Conservation (phyloP, 1,140 invertebrate species). For the Piezodorus guildinii region DNA sequence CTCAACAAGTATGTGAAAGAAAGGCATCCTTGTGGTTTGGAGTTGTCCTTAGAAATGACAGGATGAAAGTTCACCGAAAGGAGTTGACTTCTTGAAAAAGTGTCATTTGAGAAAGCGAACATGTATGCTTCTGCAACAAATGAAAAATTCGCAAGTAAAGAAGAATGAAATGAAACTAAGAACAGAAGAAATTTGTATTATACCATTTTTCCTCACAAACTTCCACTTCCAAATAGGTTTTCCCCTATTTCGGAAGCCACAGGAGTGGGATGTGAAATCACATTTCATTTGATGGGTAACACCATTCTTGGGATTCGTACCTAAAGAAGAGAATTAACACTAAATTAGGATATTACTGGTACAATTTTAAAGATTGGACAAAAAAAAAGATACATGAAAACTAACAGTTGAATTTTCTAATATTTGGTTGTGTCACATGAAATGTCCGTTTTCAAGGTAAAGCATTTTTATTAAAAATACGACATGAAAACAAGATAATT, state of each 20-base stretch:
- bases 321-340: neutral
- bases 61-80: neutral
- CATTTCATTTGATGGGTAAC: conserved; percentile 30
- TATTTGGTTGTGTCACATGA: too few relatives aligned
- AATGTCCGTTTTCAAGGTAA: too few relatives aligned
- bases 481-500: too few relatives aligned
- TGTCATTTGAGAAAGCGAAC: neutral
- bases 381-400: too few relatives aligned
- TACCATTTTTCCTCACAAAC: conserved; percentile 27
- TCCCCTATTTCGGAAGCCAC: conserved; percentile 30
- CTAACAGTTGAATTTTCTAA: too few relatives aligned
- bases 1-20: neutral
- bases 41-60: neutral
- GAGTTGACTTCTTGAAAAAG: neutral
- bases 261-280: conserved; percentile 28
- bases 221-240: conserved; percentile 30
- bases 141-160: too few relatives aligned
- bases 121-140: neutral
- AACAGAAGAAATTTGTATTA: too few relatives aligned
- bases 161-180: too few relatives aligned
- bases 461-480: too few relatives aligned
- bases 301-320: neutral
- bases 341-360: too few relatives aligned
- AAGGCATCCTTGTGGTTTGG: neutral
- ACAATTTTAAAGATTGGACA: too few relatives aligned